Base-by-base conservation (phyloP, 2,113 vertebrate genomes). In the Takifugu bimaculatus region DNA sequence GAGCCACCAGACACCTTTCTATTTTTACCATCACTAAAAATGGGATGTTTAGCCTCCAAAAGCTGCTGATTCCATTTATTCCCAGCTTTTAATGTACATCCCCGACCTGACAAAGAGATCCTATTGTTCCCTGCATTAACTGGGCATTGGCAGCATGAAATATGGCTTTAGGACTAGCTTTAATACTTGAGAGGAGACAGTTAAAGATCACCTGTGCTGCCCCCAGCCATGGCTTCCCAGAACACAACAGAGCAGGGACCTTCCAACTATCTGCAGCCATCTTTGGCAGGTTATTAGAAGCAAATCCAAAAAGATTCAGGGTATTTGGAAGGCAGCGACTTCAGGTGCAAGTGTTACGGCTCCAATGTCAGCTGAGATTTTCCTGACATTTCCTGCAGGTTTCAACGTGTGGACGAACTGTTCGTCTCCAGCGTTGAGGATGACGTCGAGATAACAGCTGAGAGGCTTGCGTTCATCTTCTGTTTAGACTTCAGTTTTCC, bases 81-180 rank as follows among this genome's bases (percentile, higher is more conserved):
- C 29, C 29, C 5, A 32, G 4, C 29, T 6, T 32, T 32, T 32
- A 20, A 20, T 20, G 20, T 20, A 20, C 20, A 20, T 20, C 20
- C 20, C 20, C 20, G 20, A 20, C 20, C 20, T 20, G 20, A 20
- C 20, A 20, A 20, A 20, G 20, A 20, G 20, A 20, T 20, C 20
- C 20, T 1, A 20, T 20, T 20, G 20, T 20, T 20, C 20, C 20
- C 20, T 32, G 29, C 29, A 32, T 32, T 32, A 4, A 39, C 35
- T 10, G 35, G 1, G 35, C 35, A 39, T 26, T 82, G 82, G 84
- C 70, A 65, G 49, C 74, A 76, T 79, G 78, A 87, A 85, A 83
- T 79, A 87, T 88, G 32, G 20, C 72, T 55, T 70, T 12, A 26
- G 35, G 35, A 39, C 2, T 39, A 39, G 7, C 35, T 39, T 10